Percentiles rank a stretch among this genome's conserved stretches.
Conservation (phyloP, 2,797 vertebrate genomes). For the Silurus lanzhouensis region DNA sequence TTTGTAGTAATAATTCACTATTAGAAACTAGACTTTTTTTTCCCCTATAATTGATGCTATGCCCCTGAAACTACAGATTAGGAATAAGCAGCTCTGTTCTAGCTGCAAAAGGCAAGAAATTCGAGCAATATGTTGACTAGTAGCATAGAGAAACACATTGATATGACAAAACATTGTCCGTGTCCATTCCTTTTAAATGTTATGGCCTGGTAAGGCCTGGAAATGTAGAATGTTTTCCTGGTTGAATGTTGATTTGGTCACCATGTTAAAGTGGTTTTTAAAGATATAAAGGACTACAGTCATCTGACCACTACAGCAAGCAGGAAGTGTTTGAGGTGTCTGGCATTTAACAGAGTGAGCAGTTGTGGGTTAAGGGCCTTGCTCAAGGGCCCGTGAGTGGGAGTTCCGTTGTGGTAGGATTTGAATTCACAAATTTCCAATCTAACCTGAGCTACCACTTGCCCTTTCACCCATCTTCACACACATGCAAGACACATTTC, state of each 20-base stretch:
- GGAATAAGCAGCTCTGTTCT: not conserved
- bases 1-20: not conserved
- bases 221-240: not conserved
- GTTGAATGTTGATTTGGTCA: not conserved
- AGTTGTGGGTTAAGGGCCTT: too few species aligned
- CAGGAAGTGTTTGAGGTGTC: not conserved
- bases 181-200: not conserved
- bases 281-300: not conserved
- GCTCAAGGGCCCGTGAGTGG: too few species aligned
- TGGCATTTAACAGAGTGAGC: too few species aligned
- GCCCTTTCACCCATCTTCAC: not conserved
- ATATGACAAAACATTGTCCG: not conserved
- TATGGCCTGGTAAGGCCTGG: not conserved
- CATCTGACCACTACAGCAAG: not conserved
- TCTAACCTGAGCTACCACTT: too few species aligned
- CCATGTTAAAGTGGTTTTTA: not conserved
- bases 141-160: not conserved
- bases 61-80: not conserved
- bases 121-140: not conserved
- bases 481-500: not conserved
- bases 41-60: not conserved
- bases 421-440: too few species aligned
- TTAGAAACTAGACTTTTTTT: not conserved
- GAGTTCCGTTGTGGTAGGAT: too few species aligned
- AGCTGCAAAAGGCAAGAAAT: not conserved